Base-by-base conservation (phyloP, 2,888 invertebrate genomes). In the Opisthograptis luteolata region DNA sequence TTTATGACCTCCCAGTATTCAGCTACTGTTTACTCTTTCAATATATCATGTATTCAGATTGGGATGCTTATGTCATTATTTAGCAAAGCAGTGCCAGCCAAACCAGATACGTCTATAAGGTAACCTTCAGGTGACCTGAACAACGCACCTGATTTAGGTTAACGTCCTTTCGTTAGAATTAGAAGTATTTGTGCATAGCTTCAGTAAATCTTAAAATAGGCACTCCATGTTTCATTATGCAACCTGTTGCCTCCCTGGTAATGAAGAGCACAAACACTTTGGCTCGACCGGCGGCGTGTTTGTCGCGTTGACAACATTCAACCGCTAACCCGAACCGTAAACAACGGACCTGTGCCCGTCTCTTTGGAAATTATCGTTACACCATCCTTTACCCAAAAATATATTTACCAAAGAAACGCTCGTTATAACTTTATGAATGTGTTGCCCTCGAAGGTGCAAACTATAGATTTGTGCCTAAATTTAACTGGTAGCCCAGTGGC, bases 281-380 rank as follows among this genome's bases (percentile, higher is more conserved):
- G 68, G 67, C 70, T 66, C 64, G 67, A 69, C 69, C 60, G 55
- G 68, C 68, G 67, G 73, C 80, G 79, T 81, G 83, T 66, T 71
- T 65, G 67, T 66, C 77, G 62, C 71, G 76, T 85, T 86, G 85
- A 83, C 87, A 81, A 74, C 77, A 64, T 67, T 54, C 57, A n/a
- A 63, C 42, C 56, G 79, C 76, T 87, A 85, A 87, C 75, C 59
- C 65, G 68, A 61, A 70, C 64, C 55, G 70, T 70, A 81, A 74
- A 84, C 79, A 77, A 50, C 44, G 50, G 60, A 76, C 64, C 69
- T 71, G 68, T 64, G 64, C 66, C 44, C 46, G 58, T 31, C 64
- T 73, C 73, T 73, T 70, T 62, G 65, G 66, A 72, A 69, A 73
- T 64, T 64, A 72, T 70, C 59, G 62, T 71, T 69, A 73, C 73